Conservation (phyloP, 1,140 invertebrate genomes). For the Caerostris darwini region DNA sequence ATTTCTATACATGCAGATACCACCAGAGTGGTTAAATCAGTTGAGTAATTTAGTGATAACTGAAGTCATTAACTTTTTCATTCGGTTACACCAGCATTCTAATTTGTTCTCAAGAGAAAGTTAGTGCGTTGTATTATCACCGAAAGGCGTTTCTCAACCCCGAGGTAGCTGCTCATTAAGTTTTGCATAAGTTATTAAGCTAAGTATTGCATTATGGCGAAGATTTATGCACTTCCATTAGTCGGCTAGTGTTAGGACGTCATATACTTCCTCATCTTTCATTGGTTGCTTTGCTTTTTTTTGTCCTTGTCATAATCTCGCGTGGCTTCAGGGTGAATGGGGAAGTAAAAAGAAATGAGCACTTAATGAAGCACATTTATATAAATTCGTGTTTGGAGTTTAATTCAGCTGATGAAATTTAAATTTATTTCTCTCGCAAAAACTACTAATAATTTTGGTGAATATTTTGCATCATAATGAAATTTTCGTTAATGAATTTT, state of each 20-base stretch:
- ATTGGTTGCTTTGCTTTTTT: background rate
- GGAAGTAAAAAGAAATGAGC: background rate
- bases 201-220: background rate
- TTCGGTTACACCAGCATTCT: background rate
- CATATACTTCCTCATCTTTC: background rate
- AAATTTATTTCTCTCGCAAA: too few relatives aligned
- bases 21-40: background rate
- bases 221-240: background rate
- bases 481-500: too few relatives aligned
- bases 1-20: conserved; percentile 30
- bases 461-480: too few relatives aligned
- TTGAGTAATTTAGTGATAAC: conserved; percentile 48
- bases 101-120: conserved; percentile 53
- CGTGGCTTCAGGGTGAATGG: background rate
- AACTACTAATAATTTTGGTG: too few relatives aligned
- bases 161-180: background rate
- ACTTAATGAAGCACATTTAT: too few relatives aligned
- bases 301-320: background rate
- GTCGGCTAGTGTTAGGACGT: background rate
- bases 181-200: conserved; percentile 38
- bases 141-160: conserved; percentile 6
- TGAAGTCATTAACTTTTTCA: conserved; percentile 53
- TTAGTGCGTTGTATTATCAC: conserved; percentile 1
- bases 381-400: too few relatives aligned
- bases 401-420: too few relatives aligned